Conservation (phyloP, 2,888 invertebrate species). For the Achlya flavicornis region DNA sequence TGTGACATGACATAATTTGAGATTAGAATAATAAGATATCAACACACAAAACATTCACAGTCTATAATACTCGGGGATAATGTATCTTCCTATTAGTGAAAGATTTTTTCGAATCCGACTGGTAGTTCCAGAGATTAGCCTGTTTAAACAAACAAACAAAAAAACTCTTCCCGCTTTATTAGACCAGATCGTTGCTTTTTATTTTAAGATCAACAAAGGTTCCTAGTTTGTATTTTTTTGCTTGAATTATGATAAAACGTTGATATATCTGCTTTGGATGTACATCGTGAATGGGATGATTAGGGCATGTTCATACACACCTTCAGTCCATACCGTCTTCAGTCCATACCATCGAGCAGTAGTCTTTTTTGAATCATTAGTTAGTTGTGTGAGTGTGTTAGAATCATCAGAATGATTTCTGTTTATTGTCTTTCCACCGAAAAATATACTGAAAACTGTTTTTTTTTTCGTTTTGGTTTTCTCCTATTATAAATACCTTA, state of each 20-base stretch:
- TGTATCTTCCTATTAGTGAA: no score
- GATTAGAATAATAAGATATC: no score
- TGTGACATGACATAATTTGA: no score
- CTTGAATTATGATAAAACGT: slow-evolving; percentile 26
- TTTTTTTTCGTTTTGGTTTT: slow-evolving; percentile 12
- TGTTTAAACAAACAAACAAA: no score
- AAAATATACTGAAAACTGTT: not conserved
- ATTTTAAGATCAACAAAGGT: no score
- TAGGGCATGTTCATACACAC: slow-evolving; percentile 57
- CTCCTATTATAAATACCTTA: not conserved
- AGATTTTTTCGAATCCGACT: no score
- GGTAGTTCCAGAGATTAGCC: no score
- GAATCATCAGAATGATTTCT: slow-evolving; percentile 55
- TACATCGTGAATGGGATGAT: slow-evolving; percentile 43
- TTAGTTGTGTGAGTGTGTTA: slow-evolving; percentile 68
- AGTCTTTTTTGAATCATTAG: slow-evolving; percentile 77
- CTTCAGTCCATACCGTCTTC: slow-evolving; percentile 43
- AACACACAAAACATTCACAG: no score
- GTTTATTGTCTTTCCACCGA: slow-evolving; percentile 69
- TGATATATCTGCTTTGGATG: slow-evolving; percentile 44
- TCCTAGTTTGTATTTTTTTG: no score
- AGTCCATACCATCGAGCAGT: slow-evolving; percentile 54
- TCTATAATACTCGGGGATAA: no score
- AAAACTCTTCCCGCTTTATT: no score
- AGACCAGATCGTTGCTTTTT: no score